Evolutionary conservation across 1,140 invertebrate genomes (phyloP).

Genomic region (Halesus radiatus): DNA sequence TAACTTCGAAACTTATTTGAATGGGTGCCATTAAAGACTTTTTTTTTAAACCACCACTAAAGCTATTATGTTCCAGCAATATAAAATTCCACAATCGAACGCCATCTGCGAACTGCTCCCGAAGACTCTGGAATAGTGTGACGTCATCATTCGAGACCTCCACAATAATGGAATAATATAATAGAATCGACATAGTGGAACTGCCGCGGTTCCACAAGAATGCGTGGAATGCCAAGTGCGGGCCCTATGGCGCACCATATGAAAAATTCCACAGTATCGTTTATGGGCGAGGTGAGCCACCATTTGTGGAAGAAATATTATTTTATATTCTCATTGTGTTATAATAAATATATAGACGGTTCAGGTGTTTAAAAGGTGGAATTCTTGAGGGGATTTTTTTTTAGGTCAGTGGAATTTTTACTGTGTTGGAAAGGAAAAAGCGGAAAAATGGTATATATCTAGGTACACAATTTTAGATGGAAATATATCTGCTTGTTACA

Average conservation of each 20-base stretch:
- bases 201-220: constrained; percentile 46
- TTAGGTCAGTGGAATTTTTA: no score
- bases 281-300: constrained; percentile 24
- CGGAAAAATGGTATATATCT: no score
- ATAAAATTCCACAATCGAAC: constrained; percentile 8
- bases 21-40: no score
- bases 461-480: no score
- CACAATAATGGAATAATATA: constrained; percentile 11
- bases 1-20: no score
- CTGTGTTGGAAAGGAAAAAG: no score
- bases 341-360: background rate
- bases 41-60: no score
- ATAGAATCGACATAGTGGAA: background rate
- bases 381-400: no score
- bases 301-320: constrained; percentile 16
- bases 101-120: background rate
- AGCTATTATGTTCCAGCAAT: no score
- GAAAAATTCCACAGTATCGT: constrained; percentile 58
- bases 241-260: constrained; percentile 55
- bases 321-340: background rate
- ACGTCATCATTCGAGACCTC: constrained; percentile 33
- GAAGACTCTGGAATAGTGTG: constrained; percentile 1
- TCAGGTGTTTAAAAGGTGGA: background rate
- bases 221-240: constrained; percentile 48
- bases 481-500: no score